Evolutionary conservation across 2,113 vertebrate species (phyloP), one percentile per base, ranked within the genome.

Genomic region (Tor tambroides): DNA sequence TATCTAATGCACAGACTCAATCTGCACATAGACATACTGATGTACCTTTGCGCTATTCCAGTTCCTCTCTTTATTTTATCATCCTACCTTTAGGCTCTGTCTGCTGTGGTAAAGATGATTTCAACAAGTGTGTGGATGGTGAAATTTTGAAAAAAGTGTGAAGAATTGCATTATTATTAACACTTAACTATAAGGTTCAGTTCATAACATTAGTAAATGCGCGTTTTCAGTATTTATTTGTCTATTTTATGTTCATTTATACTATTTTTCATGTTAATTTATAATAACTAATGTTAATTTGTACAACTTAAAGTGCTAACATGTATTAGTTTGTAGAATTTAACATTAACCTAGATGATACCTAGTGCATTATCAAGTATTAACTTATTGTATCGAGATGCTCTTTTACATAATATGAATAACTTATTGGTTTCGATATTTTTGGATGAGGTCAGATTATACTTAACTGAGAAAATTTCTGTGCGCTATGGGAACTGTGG

Each of bases 1-100:
- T 93, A 91, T 93, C 92, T 87, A 91, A 93, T 80, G 84, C 90
- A 81, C 87, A 46, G 84, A 85, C 90, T 85, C 59, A 77, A 86
- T 92, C 86, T 88, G 87, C 87, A 87, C 88, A 84, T 84, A 89
- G 90, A 88, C 46, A 69, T 91, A 86, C 51, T 72, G 54, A 28
- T 8, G 30, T 76, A 84, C 49, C 17, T 90, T 75, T 71, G 61
- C 49, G 23, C 38, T 83, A 69, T 72, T 80, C 71, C 46, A 59
- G 21, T 6, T 74, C 72, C 74, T 71, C 23, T 11, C 46, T 79
- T 6, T 21, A 35, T 49, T 81, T 89, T 46, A 15, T 59, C 90
- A 87, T 75, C 76, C 71, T 90, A 89, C 85, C 65, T 81, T 81
- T 41, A 86, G 43, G 4, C 46, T 35, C 49, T 71, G 46, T 69